Conservation (phyloP, 2,888 invertebrate genomes). For the Patella depressa region DNA sequence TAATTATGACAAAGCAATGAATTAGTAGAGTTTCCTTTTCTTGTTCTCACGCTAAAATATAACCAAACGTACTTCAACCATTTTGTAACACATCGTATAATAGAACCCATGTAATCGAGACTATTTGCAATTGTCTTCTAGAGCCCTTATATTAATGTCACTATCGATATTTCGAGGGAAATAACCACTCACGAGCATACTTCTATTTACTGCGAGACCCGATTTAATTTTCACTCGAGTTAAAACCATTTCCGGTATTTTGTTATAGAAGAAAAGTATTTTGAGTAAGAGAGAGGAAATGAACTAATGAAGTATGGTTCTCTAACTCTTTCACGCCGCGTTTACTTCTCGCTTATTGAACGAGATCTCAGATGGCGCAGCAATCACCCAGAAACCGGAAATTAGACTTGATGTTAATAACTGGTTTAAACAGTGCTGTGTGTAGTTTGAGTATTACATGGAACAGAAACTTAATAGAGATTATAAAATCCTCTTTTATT, state of each 20-base stretch:
- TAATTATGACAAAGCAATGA: too few relatives aligned
- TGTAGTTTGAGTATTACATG: conserved; percentile 10
- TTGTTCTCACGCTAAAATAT: too few relatives aligned
- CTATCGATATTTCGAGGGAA: neutral
- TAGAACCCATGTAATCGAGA: conserved; percentile 6
- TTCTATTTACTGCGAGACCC: conserved; percentile 9
- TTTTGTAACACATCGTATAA: neutral
- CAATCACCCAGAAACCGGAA: conserved; percentile 2
- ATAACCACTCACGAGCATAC: conserved; percentile 7
- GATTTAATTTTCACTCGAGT: conserved; percentile 9
- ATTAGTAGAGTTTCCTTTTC: too few relatives aligned
- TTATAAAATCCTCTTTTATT: neutral
- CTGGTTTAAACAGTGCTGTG: conserved; percentile 3
- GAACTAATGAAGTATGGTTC: conserved; percentile 7
- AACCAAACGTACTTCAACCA: neutral
- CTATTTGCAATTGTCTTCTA: conserved; percentile 4
- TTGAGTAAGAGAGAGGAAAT: conserved; percentile 7
- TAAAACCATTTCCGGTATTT: conserved; percentile 10
- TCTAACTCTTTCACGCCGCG: conserved; percentile 7
- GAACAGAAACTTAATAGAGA: conserved; percentile 7
- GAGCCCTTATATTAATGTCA: conserved; percentile 9
- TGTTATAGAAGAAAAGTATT: conserved; percentile 3
- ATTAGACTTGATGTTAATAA: conserved; percentile 13
- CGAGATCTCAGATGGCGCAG: conserved; percentile 10
- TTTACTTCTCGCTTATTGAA: conserved; percentile 12